phyloP scores from a whole-genome alignment of 2,113 vertebrate species.

The Trematomus loennbergii region DNA sequence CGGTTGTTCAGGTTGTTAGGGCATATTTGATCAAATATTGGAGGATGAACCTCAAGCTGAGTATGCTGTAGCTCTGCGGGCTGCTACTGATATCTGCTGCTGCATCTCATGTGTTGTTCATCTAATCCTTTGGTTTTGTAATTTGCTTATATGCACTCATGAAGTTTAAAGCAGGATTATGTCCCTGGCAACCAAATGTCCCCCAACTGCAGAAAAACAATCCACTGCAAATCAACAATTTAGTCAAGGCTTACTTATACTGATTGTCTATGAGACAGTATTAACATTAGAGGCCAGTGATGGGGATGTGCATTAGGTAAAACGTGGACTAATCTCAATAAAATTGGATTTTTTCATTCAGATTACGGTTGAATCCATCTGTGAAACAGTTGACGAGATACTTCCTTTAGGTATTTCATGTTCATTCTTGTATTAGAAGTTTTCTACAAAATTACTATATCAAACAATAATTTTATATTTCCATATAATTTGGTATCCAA shows the following conservation, averaged over 20 bases:
- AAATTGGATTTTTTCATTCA: conserved; percentile 20
- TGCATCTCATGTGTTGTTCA: conserved; percentile 66
- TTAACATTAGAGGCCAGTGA: conserved; percentile 9
- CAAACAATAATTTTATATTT: background rate
- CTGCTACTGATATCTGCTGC: conserved; percentile 55
- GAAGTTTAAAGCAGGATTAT: conserved; percentile 79
- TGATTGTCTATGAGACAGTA: conserved; percentile 33
- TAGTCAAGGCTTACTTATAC: conserved; percentile 42
- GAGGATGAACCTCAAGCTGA: conserved; percentile 9
- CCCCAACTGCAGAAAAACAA: conserved; percentile 64
- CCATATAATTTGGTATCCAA: background rate
- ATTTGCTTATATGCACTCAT: conserved; percentile 77
- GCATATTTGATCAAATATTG: conserved; percentile 39
- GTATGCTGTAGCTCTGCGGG: conserved; percentile 36
- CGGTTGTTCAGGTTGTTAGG: conserved; percentile 25
- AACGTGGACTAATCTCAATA: conserved; percentile 1
- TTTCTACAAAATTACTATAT: background rate
- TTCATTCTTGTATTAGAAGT: background rate
- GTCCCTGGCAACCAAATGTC: conserved; percentile 78
- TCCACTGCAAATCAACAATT: conserved; percentile 56
- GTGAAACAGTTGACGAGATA: background rate
- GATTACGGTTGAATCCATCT: background rate
- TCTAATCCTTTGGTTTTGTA: conserved; percentile 75
- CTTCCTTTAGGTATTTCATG: background rate
- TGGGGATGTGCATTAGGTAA: conserved; percentile 6